Evolutionary conservation across 2,113 vertebrate species (phyloP).

Genomic region (Phrynosoma platyrhinos): DNA sequence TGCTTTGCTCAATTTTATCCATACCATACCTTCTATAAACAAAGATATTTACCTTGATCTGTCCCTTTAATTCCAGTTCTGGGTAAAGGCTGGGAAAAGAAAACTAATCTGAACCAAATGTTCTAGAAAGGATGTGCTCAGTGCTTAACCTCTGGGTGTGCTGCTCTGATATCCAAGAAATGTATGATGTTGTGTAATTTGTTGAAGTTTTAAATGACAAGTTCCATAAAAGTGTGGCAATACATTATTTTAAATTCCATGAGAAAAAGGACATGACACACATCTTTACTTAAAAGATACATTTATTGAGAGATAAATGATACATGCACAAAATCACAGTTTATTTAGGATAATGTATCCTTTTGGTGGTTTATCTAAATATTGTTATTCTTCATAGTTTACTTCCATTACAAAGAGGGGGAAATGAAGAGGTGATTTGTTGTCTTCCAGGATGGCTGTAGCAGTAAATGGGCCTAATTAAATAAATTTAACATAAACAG

Average conservation of each 20-base stretch:
- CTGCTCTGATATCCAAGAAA: background rate
- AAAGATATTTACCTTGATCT: background rate
- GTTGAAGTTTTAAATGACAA: background rate
- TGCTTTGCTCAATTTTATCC: background rate
- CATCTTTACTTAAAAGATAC: background rate
- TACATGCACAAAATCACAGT: slow-evolving; percentile 28
- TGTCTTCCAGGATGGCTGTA: slow-evolving; percentile 31
- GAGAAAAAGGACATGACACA: background rate
- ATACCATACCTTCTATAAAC: background rate
- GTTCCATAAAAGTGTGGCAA: background rate
- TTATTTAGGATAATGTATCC: background rate
- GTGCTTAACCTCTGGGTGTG: background rate
- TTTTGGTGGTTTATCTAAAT: background rate
- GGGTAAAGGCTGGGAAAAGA: background rate
- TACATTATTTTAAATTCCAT: background rate
- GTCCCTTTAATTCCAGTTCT: background rate
- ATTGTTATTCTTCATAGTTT: slow-evolving; percentile 10
- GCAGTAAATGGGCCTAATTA: slow-evolving; percentile 40
- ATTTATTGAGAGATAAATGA: background rate
- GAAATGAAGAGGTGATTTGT: background rate
- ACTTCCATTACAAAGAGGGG: slow-evolving; percentile 23
- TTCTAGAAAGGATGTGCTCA: background rate
- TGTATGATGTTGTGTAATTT: background rate
- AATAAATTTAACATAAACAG: slow-evolving; percentile 44
- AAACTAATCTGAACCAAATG: background rate